Conservation (phyloP, 1,140 invertebrate genomes). For the Heliconius himera region DNA sequence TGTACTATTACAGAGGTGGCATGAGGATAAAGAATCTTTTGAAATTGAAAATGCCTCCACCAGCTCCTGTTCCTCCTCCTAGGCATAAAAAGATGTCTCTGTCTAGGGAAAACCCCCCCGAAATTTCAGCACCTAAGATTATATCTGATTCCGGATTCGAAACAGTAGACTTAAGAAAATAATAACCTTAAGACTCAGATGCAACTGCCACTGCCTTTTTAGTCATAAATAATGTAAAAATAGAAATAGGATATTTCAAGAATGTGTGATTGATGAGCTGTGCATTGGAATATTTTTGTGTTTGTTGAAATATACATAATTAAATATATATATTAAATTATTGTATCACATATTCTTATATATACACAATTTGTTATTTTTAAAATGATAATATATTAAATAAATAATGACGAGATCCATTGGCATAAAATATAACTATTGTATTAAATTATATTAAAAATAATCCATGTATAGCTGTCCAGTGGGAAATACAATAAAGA, state of each 20-base stretch:
- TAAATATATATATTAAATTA: not conserved
- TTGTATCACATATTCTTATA: not conserved
- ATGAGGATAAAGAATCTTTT: slow-evolving; percentile 76
- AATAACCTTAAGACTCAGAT: slow-evolving; percentile 41
- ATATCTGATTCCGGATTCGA: slow-evolving; percentile 72
- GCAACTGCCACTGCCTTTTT: slow-evolving; percentile 55
- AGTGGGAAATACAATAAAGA: slow-evolving; percentile 11
- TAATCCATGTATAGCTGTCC: slow-evolving; percentile 17
- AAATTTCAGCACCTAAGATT: slow-evolving; percentile 64
- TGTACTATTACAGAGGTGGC: slow-evolving; percentile 79
- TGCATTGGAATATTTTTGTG: slow-evolving; percentile 25
- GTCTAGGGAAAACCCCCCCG: slow-evolving; percentile 63
- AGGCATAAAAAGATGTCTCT: slow-evolving; percentile 67
- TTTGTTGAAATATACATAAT: not conserved
- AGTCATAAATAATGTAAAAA: slow-evolving; percentile 22
- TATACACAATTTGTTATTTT: not conserved
- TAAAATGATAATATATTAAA: too few species aligned
- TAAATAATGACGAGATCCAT: not conserved
- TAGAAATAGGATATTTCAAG: slow-evolving; percentile 14
- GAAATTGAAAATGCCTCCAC: slow-evolving; percentile 58
- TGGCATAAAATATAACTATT: not conserved
- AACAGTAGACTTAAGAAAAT: slow-evolving; percentile 74
- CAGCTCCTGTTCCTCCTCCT: slow-evolving; percentile 67
- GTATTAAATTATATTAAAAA: not conserved
- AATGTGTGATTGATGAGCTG: slow-evolving; percentile 29